Evolutionary conservation across 2,113 vertebrate genomes (phyloP).

Genomic region (Hystrix brachyura): DNA sequence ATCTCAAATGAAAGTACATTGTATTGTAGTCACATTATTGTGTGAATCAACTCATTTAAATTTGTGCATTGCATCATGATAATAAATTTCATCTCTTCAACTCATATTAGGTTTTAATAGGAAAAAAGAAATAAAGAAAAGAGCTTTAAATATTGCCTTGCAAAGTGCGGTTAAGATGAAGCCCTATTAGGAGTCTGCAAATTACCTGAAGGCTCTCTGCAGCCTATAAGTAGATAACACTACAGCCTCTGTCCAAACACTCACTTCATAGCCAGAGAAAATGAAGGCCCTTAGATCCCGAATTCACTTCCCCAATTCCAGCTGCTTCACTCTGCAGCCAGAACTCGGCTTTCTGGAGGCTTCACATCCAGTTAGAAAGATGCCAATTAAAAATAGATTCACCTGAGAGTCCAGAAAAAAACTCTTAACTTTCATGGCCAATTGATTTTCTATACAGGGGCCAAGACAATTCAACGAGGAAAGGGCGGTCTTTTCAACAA

Average conservation of each 20-base stretch:
- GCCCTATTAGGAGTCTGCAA: not conserved
- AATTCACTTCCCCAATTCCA: not conserved
- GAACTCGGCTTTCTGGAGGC: not conserved
- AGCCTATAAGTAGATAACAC: not conserved
- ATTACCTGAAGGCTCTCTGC: not conserved
- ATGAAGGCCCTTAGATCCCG: not conserved
- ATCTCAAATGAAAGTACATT: not conserved
- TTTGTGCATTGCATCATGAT: not conserved
- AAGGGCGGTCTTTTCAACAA: conserved; percentile 14
- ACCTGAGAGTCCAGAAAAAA: not conserved
- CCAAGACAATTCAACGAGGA: not conserved
- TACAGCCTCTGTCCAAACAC: not conserved
- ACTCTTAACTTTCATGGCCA: not conserved
- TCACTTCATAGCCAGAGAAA: conserved; percentile 18
- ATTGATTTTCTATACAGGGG: not conserved
- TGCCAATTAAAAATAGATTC: not conserved
- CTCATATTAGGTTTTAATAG: not conserved
- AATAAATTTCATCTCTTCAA: not conserved
- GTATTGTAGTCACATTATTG: not conserved
- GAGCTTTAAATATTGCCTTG: not conserved
- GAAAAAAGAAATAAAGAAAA: not conserved
- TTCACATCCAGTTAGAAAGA: conserved; percentile 44
- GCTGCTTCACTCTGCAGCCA: not conserved
- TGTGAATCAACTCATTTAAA: not conserved
- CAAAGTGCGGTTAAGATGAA: not conserved